A percentile compares a stretch with the other conserved stretches of the same genome.
Conservation (phyloP, 2,113 vertebrate species). For the Hydrolagus affinis region DNA sequence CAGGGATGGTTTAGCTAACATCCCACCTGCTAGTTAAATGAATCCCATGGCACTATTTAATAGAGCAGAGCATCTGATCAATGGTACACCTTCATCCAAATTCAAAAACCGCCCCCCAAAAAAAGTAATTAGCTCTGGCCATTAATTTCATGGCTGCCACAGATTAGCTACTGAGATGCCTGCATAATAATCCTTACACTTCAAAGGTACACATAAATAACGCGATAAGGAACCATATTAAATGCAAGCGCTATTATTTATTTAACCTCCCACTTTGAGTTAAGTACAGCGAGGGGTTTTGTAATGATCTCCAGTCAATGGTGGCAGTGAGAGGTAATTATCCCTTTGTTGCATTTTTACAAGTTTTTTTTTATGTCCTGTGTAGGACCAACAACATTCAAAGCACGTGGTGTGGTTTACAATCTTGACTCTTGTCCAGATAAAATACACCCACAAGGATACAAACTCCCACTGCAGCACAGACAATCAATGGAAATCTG, state of each 20-base stretch:
- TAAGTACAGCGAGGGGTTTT: background rate
- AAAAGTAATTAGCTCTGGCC: too few relatives aligned
- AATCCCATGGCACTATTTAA: too few relatives aligned
- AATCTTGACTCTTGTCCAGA: background rate
- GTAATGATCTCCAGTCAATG: background rate
- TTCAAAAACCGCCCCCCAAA: too few relatives aligned
- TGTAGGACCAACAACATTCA: background rate
- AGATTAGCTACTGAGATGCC: too few relatives aligned
- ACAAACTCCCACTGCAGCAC: background rate
- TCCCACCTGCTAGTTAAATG: too few relatives aligned
- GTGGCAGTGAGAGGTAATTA: background rate
- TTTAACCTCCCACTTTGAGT: constrained; percentile 14
- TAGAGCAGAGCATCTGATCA: too few relatives aligned
- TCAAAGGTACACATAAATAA: too few relatives aligned
- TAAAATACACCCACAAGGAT: background rate
- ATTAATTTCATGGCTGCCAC: too few relatives aligned
- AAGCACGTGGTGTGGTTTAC: background rate
- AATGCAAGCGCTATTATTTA: background rate
- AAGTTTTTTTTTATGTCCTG: background rate
- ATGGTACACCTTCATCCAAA: too few relatives aligned
- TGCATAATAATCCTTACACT: too few relatives aligned
- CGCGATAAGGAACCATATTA: too few relatives aligned
- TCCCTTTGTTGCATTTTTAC: background rate
- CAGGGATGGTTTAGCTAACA: too few relatives aligned
- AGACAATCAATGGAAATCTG: constrained; percentile 1